Percentiles rank a stretch among this genome's conserved stretches.
phyloP scores from a whole-genome alignment of 1,140 invertebrate species.

The Brachionus asplanchnoidis region DNA sequence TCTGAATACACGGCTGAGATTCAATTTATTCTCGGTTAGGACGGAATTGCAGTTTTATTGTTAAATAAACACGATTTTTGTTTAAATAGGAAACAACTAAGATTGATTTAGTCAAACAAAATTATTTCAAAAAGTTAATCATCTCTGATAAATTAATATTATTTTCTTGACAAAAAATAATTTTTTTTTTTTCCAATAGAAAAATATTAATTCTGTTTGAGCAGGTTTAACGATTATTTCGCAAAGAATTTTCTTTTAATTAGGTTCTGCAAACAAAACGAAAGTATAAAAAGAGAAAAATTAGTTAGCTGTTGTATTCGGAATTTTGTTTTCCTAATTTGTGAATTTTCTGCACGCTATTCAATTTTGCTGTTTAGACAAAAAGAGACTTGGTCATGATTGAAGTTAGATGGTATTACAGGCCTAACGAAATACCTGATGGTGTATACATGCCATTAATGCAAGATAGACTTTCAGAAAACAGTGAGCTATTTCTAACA shows the following conservation, averaged over 20 bases:
- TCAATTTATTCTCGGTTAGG: not conserved
- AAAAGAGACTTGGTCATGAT: constrained; percentile 60
- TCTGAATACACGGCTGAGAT: not conserved
- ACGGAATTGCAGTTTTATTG: not conserved
- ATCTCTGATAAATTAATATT: not conserved
- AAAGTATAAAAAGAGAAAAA: not conserved
- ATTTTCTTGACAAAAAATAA: no score
- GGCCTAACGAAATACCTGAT: constrained; percentile 59
- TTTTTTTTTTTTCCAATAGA: no score
- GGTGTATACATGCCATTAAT: constrained; percentile 60
- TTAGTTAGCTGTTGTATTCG: not conserved
- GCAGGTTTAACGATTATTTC: not conserved
- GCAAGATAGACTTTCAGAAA: constrained; percentile 57
- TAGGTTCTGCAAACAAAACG: not conserved
- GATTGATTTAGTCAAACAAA: not conserved
- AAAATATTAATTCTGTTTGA: not conserved
- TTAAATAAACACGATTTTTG: not conserved
- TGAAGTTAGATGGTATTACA: constrained; percentile 60
- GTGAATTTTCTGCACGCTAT: not conserved
- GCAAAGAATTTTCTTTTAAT: not conserved
- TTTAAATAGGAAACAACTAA: not conserved
- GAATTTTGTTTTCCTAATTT: not conserved
- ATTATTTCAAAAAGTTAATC: not conserved
- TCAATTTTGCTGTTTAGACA: constrained; percentile 52
- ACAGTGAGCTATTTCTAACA: constrained; percentile 41